Conservation (phyloP, 2,113 vertebrate species). For the Lanius ludovicianus region DNA sequence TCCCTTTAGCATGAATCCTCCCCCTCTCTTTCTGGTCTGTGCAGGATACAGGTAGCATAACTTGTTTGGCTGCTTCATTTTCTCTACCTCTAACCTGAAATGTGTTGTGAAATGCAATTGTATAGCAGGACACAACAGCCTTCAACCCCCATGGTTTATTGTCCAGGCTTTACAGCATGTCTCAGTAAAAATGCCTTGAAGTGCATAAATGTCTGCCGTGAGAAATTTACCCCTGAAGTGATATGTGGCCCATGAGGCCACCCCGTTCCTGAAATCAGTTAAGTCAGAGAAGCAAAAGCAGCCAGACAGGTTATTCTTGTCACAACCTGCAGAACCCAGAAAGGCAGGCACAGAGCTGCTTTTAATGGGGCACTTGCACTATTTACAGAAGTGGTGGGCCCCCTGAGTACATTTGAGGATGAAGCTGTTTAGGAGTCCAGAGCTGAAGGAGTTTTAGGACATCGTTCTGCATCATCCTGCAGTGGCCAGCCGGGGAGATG, state of each 20-base stretch:
- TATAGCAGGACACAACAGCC: not conserved
- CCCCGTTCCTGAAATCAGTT: constrained; percentile 2
- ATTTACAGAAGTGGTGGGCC: not conserved
- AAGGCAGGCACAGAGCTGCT: not conserved
- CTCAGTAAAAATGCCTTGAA: constrained; percentile 14
- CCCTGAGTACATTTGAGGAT: not conserved
- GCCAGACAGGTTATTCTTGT: constrained; percentile 38
- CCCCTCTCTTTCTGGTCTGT: not conserved
- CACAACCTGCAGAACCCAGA: not conserved
- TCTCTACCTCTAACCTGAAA: not conserved
- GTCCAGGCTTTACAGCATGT: not conserved
- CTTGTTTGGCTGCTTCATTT: not conserved
- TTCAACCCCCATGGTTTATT: not conserved
- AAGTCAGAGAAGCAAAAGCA: constrained; percentile 15
- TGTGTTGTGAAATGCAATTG: not conserved
- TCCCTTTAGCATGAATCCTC: not conserved
- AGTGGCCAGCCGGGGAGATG: not conserved
- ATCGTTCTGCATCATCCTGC: not conserved
- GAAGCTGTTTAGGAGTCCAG: not conserved
- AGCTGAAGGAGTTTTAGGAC: not conserved
- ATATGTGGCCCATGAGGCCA: not conserved
- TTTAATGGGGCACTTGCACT: not conserved
- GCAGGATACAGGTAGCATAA: not conserved
- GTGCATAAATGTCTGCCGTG: not conserved
- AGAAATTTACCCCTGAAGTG: not conserved